Evolutionary conservation across 1,140 invertebrate species (phyloP).

Genomic region (Calliphora vicina): DNA sequence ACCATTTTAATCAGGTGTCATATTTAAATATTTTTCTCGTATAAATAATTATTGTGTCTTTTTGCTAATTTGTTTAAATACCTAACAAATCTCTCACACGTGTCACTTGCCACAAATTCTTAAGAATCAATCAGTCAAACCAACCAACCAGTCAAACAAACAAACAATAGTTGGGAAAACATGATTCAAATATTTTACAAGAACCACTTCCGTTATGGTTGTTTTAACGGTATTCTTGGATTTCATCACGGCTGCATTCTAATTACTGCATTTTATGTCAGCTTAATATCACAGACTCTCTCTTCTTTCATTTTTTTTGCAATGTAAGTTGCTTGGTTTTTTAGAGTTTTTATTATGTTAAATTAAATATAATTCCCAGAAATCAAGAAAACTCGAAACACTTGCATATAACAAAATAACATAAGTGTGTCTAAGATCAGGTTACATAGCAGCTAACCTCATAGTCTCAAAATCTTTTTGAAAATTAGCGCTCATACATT

Average conservation of each 20-base stretch:
- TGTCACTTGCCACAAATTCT: slow-evolving; percentile 18
- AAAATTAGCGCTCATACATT: slow-evolving; percentile 22
- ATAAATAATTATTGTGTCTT: not conserved
- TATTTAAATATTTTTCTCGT: not conserved
- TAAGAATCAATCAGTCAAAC: slow-evolving; percentile 21
- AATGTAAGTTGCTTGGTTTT: too few relatives aligned
- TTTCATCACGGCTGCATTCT: not conserved
- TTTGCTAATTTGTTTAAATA: not conserved
- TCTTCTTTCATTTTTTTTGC: not conserved
- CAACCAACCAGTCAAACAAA: not conserved
- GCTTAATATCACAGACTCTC: slow-evolving; percentile 12
- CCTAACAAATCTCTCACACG: slow-evolving; percentile 7
- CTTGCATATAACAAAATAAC: slow-evolving; percentile 10
- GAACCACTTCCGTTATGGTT: slow-evolving; percentile 14
- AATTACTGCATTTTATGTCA: slow-evolving; percentile 33
- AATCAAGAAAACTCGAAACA: slow-evolving; percentile 30
- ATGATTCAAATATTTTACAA: not conserved
- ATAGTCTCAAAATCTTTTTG: not conserved
- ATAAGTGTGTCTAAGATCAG: slow-evolving; percentile 29
- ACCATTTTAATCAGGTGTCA: not conserved
- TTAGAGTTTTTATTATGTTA: slow-evolving; percentile 35
- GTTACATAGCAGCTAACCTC: not conserved
- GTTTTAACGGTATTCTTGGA: not conserved
- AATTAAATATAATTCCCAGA: slow-evolving; percentile 29
- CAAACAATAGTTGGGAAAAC: not conserved